phyloP scores from a whole-genome alignment of 2,113 vertebrate species.

The Himantopus leucocephalus region DNA sequence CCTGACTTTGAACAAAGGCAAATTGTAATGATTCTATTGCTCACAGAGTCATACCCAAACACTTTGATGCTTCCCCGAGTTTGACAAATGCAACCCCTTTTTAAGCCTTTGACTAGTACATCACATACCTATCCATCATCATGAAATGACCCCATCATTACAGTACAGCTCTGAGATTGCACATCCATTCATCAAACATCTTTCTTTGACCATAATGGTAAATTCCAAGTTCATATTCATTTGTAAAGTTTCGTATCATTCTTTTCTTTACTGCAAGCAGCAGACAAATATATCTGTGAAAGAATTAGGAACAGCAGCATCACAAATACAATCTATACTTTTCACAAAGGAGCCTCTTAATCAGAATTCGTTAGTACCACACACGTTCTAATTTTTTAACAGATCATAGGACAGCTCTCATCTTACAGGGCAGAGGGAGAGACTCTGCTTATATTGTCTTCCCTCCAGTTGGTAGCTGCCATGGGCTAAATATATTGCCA shows the following conservation, averaged over 20 bases:
- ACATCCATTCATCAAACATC: neutral
- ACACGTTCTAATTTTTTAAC: neutral
- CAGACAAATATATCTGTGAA: neutral
- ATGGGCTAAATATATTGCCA: neutral
- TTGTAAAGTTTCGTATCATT: neutral
- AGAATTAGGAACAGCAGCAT: neutral
- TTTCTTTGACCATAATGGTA: neutral
- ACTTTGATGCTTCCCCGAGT: neutral
- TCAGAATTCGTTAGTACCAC: neutral
- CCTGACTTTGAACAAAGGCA: constrained; percentile 43
- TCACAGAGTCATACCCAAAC: constrained; percentile 4
- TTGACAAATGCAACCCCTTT: constrained; percentile 33
- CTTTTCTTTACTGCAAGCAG: neutral
- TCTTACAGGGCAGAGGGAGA: neutral
- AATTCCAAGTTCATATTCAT: constrained; percentile 8
- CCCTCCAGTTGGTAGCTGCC: neutral
- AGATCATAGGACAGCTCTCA: neutral
- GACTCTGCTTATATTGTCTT: neutral
- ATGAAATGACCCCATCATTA: neutral
- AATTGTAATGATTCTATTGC: constrained; percentile 7
- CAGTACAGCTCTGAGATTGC: neutral
- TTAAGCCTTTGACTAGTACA: constrained; percentile 15
- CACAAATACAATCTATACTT: neutral
- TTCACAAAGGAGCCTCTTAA: neutral
- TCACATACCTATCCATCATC: neutral